Percentiles rank a stretch among this genome's conserved stretches.
Evolutionary conservation across 2,888 invertebrate species (phyloP).

Genomic region (Perizoma affinitatum): DNA sequence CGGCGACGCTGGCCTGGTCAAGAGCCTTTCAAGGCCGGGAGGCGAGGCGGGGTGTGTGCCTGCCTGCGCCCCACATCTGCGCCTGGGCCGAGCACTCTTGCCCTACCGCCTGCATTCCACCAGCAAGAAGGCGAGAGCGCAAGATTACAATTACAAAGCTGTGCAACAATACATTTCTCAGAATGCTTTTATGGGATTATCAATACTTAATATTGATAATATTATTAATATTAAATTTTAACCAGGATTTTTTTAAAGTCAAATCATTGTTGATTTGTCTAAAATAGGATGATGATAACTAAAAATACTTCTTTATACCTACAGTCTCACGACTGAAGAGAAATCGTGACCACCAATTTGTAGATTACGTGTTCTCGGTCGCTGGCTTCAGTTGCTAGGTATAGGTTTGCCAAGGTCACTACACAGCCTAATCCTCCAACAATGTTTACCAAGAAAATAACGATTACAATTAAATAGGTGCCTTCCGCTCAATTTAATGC

Average conservation of each 20-base stretch:
- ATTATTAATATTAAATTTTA: no score
- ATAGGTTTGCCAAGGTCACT: slow-evolving; percentile 72
- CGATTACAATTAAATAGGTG: slow-evolving; percentile 47
- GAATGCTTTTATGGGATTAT: slow-evolving; percentile 10
- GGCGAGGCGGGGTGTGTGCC: slow-evolving; percentile 77
- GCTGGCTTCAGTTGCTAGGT: slow-evolving; percentile 61
- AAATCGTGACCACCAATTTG: slow-evolving; percentile 71
- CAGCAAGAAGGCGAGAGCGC: slow-evolving; percentile 53
- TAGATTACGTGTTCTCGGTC: slow-evolving; percentile 66
- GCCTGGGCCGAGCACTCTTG: slow-evolving; percentile 64
- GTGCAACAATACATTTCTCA: slow-evolving; percentile 14
- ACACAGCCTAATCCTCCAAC: slow-evolving; percentile 53
- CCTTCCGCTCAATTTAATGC: slow-evolving; percentile 42
- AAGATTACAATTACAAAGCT: slow-evolving; percentile 26
- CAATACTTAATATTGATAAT: no score
- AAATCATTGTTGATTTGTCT: not conserved
- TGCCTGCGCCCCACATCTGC: slow-evolving; percentile 76
- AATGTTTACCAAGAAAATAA: slow-evolving; percentile 65
- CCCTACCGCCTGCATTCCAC: slow-evolving; percentile 70
- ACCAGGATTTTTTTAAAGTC: no score
- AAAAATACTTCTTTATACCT: slow-evolving; percentile 11
- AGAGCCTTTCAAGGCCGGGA: slow-evolving; percentile 84
- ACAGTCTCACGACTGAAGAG: slow-evolving; percentile 40
- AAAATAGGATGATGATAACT: slow-evolving; percentile 6
- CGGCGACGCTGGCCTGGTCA: slow-evolving; percentile 80